Base-by-base conservation (phyloP, 2,797 vertebrate species). In the Lacerta agilis region DNA sequence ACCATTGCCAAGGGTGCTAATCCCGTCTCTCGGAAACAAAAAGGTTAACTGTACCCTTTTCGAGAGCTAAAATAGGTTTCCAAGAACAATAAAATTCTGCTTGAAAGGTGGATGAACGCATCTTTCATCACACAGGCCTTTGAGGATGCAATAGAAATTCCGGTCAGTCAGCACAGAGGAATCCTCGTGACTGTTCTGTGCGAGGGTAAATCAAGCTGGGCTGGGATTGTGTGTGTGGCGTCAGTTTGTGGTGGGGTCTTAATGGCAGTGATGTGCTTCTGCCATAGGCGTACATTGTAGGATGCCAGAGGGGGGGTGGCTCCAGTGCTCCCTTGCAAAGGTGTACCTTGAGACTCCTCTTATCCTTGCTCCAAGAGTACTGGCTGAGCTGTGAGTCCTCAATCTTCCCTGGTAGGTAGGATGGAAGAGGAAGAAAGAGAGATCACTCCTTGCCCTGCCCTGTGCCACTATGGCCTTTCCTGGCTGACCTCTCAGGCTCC, bases 31-130 rank as follows among this genome's bases (percentile, higher is more conserved):
- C 85, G 92, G 92, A 96, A 95, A 94, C 86, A 0, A 58, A 95
- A 95, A 95, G 93, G 94, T 94, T 95, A 95, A 95, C 95, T 95
- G 93, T 91, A 92, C 94, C 93, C 94, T 91, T 92, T 94, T 90
- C 94, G 93, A 89, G 92, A 91, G 89, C 80, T 89, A 91, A 94
- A 95, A 93, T 90, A 95, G 92, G 94, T 95, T 96, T 96, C 92
- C 92, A 95, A 95, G 95, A 96, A 92, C 83, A 90, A 69, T 92
- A 87, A 86, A 92, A 92, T 86, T 91, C 88, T 89, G 81, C 89
- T 95, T 94, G 93, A 90, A 95, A 95, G 94, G 89, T 82, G 71
- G 90, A 94, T 95, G 95, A 94, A 94, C 94, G 77, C 77, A 87
- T 83, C 91, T 96, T 90, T 95, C 94, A 93, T 95, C 93, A 93